phyloP scores from a whole-genome alignment of 2,113 vertebrate genomes.

The Vidua chalybeata region DNA sequence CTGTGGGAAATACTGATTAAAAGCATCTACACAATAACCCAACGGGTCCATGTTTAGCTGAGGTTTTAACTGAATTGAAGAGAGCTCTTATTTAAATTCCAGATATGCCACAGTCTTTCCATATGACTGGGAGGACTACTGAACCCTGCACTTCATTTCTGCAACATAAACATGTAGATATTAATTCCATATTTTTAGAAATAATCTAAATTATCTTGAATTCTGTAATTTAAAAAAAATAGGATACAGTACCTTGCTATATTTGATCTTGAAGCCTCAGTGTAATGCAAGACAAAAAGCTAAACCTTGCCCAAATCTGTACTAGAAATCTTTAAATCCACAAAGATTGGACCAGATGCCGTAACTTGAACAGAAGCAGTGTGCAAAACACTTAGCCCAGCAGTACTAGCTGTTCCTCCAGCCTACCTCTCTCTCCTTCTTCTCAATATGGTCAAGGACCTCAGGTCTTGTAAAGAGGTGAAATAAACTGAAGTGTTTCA shows the following conservation, averaged over 20 bases:
- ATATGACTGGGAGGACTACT: background rate
- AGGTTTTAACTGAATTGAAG: background rate
- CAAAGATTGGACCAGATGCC: background rate
- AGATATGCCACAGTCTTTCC: background rate
- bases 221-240: background rate
- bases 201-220: background rate
- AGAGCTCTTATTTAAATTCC: background rate
- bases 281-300: background rate
- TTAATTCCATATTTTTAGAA: background rate
- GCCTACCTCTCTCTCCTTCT: background rate
- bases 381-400: background rate
- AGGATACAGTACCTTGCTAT: background rate
- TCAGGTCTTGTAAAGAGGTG: background rate
- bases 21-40: background rate
- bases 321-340: background rate
- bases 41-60: rapidly evolving
- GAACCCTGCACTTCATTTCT: background rate
- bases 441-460: background rate
- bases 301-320: background rate
- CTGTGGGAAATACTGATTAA: background rate
- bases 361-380: background rate
- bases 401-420: background rate
- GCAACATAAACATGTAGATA: background rate
- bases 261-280: background rate
- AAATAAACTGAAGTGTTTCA: background rate